Evolutionary conservation across 2,113 vertebrate species (phyloP), one percentile per base, ranked within the genome.

Genomic region (Bathybates hornii): DNA sequence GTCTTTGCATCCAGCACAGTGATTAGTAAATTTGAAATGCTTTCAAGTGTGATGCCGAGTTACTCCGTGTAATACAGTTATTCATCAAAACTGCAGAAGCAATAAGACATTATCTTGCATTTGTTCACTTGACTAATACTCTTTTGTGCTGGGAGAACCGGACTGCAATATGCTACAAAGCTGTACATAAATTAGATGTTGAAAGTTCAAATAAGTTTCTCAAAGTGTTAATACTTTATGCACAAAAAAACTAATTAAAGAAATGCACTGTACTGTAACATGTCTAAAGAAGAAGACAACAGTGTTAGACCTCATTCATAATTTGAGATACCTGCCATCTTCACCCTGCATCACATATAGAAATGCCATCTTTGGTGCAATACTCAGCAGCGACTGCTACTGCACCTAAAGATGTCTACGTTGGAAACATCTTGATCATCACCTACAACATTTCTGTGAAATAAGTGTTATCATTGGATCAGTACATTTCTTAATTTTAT

Each of bases 401-500:
- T 43, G 6, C 52, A 83, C 61, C 29, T 19, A 45, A 66, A 87
- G 53, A 81, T 27, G 71, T 36, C 41, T 81, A 24, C 0, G 2
- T n/a, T 87, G 66, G 32, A 91, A 38, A 90, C 87, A 90, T 88
- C 48, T 11, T 48, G 61, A 45, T 80, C 48, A 32, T 81, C 17
- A 14, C 61, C 36, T 87, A 32, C 56, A 59, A 41, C 14, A 7
- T 81, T 63, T 86, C 48, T 81, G 41, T 85, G 53, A 27, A 57
- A 81, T 29, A 61, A 53, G 82, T 56, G 34, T 38, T 84, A 92
- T 94, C 90, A 86, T 85, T 91, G 91, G 80, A 94, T 93, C 83
- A 91, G 86, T 89, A 89, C 91, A 90, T 83, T 83, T 54, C 87
- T 87, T 86, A 87, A 79, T 91, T 87, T 88, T 87, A 91, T 92